Evolutionary conservation across 2,888 invertebrate genomes (phyloP), one percentile per base, ranked within the genome.

Genomic region (Venusia cambrica): DNA sequence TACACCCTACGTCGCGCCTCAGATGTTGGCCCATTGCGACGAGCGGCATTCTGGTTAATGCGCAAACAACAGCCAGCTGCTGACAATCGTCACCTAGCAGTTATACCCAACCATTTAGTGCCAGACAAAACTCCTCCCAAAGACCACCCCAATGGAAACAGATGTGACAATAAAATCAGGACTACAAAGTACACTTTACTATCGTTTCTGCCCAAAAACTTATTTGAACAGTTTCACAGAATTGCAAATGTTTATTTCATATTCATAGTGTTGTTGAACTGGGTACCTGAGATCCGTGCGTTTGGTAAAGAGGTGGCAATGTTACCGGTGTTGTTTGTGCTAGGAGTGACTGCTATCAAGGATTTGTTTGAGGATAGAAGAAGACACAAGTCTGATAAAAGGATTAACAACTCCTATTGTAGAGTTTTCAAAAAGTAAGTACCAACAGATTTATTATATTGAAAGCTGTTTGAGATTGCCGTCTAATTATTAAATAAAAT

Each of bases 181-280:
- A 97, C 97, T 75, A 97, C 97, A 31, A 98, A 98, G 84, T 99
- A 99, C 78, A 97, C 97, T 10, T 68, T 96, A 39, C 87, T 97
- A 51, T 97, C 96, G 56, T 99, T 99, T 85, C 85, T 99, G 67
- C 98, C 98, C 37, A 95, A 97, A 80, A 98, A 98, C 84, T 88
- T 99, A 43, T 91, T 98, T 77, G 98, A 98, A 87, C 98, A 99
- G 87, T 98, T 99, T 78, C 98, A 98, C 81, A 92, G 98, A 45
- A 96, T 97, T 68, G 98, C 98, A 47, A 99, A 99, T 89, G 89
- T 99, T 64, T 99, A 98, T 88, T 99, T 99, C 84, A 94, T 98
- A 68, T 96, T 97, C 72, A 97, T 99, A 72, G 97, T 98, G 60
- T 87, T 97, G 57, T 90, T 98, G 48, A 98, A 98, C 87, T 98